Percentiles rank a stretch among this genome's conserved stretches.
These are phyloP conservation scores for Amiota communis DNA, from an alignment of 2,888 invertebrate species.

Conservation along the genomic window DNA sequence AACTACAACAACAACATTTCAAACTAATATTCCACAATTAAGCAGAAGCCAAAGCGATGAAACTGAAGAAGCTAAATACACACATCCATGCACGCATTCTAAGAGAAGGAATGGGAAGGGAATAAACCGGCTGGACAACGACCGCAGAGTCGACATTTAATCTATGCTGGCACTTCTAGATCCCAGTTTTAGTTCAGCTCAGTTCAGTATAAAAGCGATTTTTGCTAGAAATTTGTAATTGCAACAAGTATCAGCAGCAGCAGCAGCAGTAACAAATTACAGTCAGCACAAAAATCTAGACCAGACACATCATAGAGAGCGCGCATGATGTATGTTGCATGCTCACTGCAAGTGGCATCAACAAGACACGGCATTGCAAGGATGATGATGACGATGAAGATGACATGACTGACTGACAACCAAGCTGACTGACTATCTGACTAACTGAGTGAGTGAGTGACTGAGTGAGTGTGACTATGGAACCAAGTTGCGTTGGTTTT, in stretches of 20 bases:
- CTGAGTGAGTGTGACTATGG: no score
- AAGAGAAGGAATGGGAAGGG: not conserved
- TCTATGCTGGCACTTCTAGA: not conserved
- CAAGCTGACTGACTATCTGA: not conserved
- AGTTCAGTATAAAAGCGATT: constrained; percentile 1
- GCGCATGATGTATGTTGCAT: not conserved
- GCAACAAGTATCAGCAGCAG: constrained; percentile 15
- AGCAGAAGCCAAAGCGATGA: constrained; percentile 21
- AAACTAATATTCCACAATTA: constrained; percentile 25
- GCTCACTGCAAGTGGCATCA: no score
- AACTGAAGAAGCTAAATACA: constrained; percentile 4
- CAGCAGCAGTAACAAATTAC: constrained; percentile 27
- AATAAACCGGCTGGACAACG: constrained; percentile 24
- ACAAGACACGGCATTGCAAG: no score
- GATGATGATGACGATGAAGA: not conserved
- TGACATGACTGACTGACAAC: not conserved
- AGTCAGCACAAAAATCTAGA: constrained; percentile 23
- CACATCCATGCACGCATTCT: not conserved
- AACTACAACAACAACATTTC: constrained; percentile 1
- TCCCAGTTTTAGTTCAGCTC: not conserved
- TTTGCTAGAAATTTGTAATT: constrained; percentile 31
- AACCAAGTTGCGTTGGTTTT: no score
- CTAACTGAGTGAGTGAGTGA: no score
- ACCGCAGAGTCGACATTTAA: constrained; percentile 22
- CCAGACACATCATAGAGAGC: not conserved